Conservation (phyloP, 2,797 vertebrate genomes). For the Vipera ursinii region DNA sequence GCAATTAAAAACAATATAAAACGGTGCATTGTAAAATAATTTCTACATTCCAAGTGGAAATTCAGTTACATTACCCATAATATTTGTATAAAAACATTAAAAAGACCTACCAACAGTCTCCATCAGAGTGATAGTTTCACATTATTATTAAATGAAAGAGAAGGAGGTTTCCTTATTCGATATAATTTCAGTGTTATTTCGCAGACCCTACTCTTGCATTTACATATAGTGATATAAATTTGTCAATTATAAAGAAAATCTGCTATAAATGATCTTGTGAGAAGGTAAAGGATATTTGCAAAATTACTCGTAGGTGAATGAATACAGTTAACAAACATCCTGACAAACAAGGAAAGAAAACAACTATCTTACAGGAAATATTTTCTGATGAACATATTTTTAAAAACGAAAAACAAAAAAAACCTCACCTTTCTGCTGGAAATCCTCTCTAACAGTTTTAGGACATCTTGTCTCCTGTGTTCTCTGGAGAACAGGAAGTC, state of each 20-base stretch:
- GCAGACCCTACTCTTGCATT: background rate
- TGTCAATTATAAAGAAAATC: background rate
- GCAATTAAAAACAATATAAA: background rate
- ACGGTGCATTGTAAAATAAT: constrained; percentile 19
- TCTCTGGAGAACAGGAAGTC: constrained; percentile 57
- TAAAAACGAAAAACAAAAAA: no score
- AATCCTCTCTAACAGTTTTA: constrained; percentile 54
- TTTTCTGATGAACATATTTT: constrained; percentile 27
- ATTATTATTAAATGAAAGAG: background rate
- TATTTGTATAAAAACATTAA: constrained; percentile 18
- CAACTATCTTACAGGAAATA: background rate
- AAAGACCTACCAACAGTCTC: constrained; percentile 14
- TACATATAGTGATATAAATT: background rate
- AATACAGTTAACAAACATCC: constrained; percentile 1
- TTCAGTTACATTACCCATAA: background rate
- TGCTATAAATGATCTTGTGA: constrained; percentile 16
- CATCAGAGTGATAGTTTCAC: constrained; percentile 5
- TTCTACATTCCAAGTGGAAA: background rate
- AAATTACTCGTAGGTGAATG: constrained; percentile 10
- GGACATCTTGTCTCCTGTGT: constrained; percentile 58
- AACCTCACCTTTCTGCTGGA: constrained; percentile 65
- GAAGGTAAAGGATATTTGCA: background rate
- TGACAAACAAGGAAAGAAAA: background rate
- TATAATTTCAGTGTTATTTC: background rate
- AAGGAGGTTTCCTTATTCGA: background rate